Evolutionary conservation across 2,888 invertebrate genomes (phyloP), one percentile per base, ranked within the genome.

Genomic region (Cephus sareptanus): DNA sequence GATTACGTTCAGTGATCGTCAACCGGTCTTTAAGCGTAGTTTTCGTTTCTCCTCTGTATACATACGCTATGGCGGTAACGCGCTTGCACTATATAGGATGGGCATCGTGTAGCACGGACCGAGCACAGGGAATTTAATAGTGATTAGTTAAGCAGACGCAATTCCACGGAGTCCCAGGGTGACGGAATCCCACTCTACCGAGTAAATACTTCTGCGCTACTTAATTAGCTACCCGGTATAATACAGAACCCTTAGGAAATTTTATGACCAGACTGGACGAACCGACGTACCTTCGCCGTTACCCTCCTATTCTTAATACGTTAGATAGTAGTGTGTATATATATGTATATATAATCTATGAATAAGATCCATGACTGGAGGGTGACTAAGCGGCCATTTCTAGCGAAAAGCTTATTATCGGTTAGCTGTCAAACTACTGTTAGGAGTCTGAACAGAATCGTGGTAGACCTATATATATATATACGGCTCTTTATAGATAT

Each of bases 1-100:
- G 88, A 88, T 88, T 87, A 86, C 87, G 82, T 84, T 83, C 83
- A 84, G 84, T 80, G 85, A 82, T 83, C 80, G 82, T 85, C 84
- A 81, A 79, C 74, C 56, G 56, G 56, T 56, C 56, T 56, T 23
- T 1, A 56, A 9, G 23, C 56, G 56, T 23, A 15, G 56, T 56
- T 23, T 23, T 9, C 56, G 56, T 23, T 56, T 56, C 56, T 56
- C 23, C 23, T 9, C 3, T 56, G 56, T 56, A 23, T 23, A 9
- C 23, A 9, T 4, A 9, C 23, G 6, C 23, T 6, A 15, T 9
- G 23, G 40, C 15, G 9, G 9, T 3, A 40, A n/a, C n/a, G n/a
- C 6, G 40, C 9, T 23, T 56, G 6, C 23, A 23, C 56, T 23
- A 6, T 23, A 23, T 0, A 23, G 23, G 23, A 56, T 2, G 56